Base-by-base conservation (phyloP, 2,888 invertebrate genomes). In the Eretmocerus hayati region DNA sequence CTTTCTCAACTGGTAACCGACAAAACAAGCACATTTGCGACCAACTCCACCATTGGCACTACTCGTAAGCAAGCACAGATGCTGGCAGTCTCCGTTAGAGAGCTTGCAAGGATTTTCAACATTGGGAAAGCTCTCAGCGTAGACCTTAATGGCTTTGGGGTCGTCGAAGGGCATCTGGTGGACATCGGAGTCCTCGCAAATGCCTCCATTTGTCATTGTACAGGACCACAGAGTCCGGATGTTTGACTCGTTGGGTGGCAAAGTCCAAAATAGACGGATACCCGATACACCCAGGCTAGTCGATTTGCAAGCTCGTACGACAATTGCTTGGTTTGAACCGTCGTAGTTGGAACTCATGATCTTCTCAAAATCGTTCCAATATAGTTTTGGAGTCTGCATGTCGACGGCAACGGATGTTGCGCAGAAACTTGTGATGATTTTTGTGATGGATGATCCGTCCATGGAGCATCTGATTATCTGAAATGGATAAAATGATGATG, bases 381-480 rank as follows among this genome's bases (percentile, higher is more conserved):
- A 52, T 4, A 52, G 22, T 15, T 26, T 32, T 3, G 38, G 43
- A 1, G 44, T 39, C 8, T 42, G 42, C 2, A 19, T n/a, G 6
- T 52, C 52, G 4, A 48, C 20, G 11, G 26, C n/a, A 5, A 45
- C 2, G 9, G 39, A 20, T 9, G 35, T 35, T 1, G 42, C 33
- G 9, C 38, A 15, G 1, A 15, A 9, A n/a, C 42, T 42, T 8
- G 11, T 19, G 1, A 52, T 22, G 4, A 52, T 18, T n/a, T 39
- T 38, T 13, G 26, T n/a, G 2, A 46, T 0, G 1, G 38, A 20
- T 4, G 38, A 42, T 1, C 52, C 52, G 30, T 52, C 52, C 52
- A 48, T 52, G 18, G 22, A 30, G 0, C 37, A 33, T 45, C 46
- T 48, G 18, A 52, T 37, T 42, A 52, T 46, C 52, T 52, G 32